These are phyloP conservation scores for Pseudomyrmex concolor DNA, from an alignment of 1,140 invertebrate species.

Conservation along the genomic window DNA sequence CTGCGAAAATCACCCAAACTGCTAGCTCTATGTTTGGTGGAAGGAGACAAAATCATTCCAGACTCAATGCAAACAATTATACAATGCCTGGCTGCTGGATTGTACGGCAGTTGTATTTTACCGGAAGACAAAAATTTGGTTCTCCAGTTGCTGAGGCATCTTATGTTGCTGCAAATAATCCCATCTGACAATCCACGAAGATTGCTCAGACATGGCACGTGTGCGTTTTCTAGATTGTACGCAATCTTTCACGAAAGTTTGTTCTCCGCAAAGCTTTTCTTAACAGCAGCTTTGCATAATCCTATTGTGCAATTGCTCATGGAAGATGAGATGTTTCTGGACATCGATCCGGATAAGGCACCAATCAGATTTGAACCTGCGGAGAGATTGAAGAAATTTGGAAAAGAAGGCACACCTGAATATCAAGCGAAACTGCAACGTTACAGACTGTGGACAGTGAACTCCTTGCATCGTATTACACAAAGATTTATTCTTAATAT, in stretches of 20 bases:
- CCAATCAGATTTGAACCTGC: slow-evolving; percentile 89
- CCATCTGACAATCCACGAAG: slow-evolving; percentile 93
- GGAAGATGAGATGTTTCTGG: slow-evolving; percentile 96
- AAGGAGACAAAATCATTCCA: slow-evolving; percentile 90
- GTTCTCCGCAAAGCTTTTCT: slow-evolving; percentile 95
- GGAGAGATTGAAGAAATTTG: slow-evolving; percentile 92
- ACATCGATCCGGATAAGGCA: slow-evolving; percentile 96
- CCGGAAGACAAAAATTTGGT: slow-evolving; percentile 93
- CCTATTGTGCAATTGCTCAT: slow-evolving; percentile 97
- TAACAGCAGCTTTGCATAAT: slow-evolving; percentile 95
- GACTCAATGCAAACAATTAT: slow-evolving; percentile 89
- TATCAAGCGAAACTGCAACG: slow-evolving; percentile 90
- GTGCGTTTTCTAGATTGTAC: slow-evolving; percentile 96
- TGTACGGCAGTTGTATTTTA: slow-evolving; percentile 93
- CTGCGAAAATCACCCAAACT: slow-evolving; percentile 92
- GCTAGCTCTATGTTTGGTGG: slow-evolving; percentile 91
- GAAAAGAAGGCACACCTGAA: slow-evolving; percentile 89
- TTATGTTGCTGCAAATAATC: slow-evolving; percentile 94
- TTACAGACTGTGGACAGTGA: slow-evolving; percentile 92
- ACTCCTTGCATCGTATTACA: slow-evolving; percentile 92
- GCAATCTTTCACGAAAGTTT: slow-evolving; percentile 95
- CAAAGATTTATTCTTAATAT: slow-evolving; percentile 94
- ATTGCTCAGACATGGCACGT: slow-evolving; percentile 93
- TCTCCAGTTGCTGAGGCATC: slow-evolving; percentile 90
- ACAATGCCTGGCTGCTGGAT: slow-evolving; percentile 90